Percentiles rank a stretch among this genome's conserved stretches.
Evolutionary conservation across 2,797 vertebrate species (phyloP).

Genomic region (Poeciliopsis infans): DNA sequence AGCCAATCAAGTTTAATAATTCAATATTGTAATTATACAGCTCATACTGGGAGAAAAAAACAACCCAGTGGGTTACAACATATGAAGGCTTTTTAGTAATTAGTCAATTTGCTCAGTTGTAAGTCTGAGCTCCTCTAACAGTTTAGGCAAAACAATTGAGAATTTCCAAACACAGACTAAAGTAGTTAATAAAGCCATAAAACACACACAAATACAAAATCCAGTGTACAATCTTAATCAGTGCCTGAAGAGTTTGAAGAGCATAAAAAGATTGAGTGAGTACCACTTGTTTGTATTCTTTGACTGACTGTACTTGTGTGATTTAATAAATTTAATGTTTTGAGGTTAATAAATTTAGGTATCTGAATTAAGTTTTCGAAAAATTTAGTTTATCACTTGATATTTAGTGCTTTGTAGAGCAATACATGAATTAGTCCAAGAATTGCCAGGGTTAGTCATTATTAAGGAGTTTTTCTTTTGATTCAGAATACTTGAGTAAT

Average conservation of each 20-base stretch:
- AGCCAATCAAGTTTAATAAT: slow-evolving; percentile 39
- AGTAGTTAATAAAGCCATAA: slow-evolving; percentile 40
- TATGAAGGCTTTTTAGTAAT: slow-evolving; percentile 48
- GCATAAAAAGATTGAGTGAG: neutral
- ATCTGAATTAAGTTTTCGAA: neutral
- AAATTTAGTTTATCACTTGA: neutral
- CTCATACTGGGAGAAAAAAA: slow-evolving; percentile 23
- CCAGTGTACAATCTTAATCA: neutral
- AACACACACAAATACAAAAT: slow-evolving; percentile 19
- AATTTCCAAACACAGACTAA: slow-evolving; percentile 50
- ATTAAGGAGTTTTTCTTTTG: neutral
- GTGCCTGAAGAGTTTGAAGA: slow-evolving; percentile 17
- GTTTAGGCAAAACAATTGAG: slow-evolving; percentile 61
- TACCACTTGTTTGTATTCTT: neutral
- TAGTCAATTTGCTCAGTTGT: slow-evolving; percentile 72
- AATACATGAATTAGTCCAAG: neutral
- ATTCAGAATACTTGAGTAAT: slow-evolving; percentile 11
- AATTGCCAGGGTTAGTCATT: neutral
- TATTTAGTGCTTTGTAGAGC: neutral
- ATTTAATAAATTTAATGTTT: neutral
- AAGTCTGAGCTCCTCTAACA: slow-evolving; percentile 56
- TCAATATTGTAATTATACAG: slow-evolving; percentile 59
- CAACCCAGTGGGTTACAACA: slow-evolving; percentile 24
- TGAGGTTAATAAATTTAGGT: neutral
- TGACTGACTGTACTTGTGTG: neutral